Base-by-base conservation (phyloP, 2,797 vertebrate genomes). In the Denticeps clupeoides region DNA sequence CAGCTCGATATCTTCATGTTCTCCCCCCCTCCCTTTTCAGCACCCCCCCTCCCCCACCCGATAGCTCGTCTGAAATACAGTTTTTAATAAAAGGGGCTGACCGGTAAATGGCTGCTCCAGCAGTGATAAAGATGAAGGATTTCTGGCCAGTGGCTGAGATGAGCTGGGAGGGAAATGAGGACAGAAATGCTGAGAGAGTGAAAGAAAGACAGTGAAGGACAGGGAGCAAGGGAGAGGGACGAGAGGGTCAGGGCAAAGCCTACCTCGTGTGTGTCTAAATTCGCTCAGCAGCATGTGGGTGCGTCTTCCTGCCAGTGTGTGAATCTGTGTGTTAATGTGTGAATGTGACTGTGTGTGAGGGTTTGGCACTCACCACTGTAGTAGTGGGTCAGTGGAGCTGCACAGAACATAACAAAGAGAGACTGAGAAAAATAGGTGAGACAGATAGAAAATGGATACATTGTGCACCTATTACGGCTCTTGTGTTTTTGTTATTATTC, bases 21-120 rank as follows among this genome's bases (percentile, higher is more conserved):
- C 37, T 32, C 46, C 38, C 22, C 5, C 26, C 22, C 29, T 45
- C 29, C 22, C 7, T 45, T 7, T 19, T 38, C 22, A 23, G n/a
- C 46, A 3, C 8, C 46, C 22, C 35, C 23, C 32, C 16, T 22
- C 24, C 24, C 23, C n/a, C 46, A 24, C 33, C 11, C 4, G n/a
- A n/a, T n/a, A n/a, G n/a, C n/a, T n/a, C n/a, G n/a, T 58, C 62
- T 82, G 77, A 83, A 81, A 82, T 79, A 82, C 78, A 74, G 54
- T 76, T 82, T 83, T 85, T 81, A 83, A 84, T 82, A 82, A 81
- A 81, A 77, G 72, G 28, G 27, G 40, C 21, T 72, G 67, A 64
- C 64, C 18, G n/a, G 71, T 81, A 81, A 83, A 80, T 69, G 71
- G 67, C 71, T 72, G 71, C 69, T 70, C 65, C 43, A 62, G 64